phyloP scores from a whole-genome alignment of 2,888 invertebrate genomes.

The Spilarctia lutea region DNA sequence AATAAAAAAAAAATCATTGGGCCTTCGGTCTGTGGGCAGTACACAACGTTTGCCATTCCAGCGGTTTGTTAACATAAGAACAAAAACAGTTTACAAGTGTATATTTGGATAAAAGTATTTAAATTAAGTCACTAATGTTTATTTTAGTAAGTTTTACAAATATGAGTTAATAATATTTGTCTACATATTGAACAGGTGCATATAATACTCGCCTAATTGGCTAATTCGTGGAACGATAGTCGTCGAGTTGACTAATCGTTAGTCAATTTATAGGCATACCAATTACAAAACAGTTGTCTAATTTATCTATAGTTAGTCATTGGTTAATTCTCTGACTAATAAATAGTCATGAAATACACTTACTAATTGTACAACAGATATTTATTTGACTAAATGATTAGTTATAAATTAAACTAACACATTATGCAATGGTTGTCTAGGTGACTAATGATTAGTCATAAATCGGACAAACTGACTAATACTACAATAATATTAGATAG shows the following conservation, averaged over 20 bases:
- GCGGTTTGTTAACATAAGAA: too few relatives aligned
- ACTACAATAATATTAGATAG: not conserved
- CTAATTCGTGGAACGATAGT: constrained; percentile 4
- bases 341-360: not conserved
- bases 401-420: not conserved
- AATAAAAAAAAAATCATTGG: too few relatives aligned
- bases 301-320: not conserved
- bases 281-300: not conserved
- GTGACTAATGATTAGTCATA: not conserved
- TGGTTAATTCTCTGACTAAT: not conserved
- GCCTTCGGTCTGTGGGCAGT: too few relatives aligned
- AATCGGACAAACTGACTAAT: not conserved
- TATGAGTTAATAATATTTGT: not conserved
- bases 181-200: not conserved
- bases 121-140: not conserved
- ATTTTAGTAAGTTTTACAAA: not conserved
- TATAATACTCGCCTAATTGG: not conserved
- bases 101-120: not conserved
- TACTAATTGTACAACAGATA: not conserved
- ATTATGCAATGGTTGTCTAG: not conserved
- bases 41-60: too few relatives aligned
- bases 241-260: not conserved
- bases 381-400: not conserved
- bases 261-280: not conserved
- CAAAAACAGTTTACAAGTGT: not conserved